Base-by-base conservation (phyloP, 2,113 vertebrate species). In the Onychorhynchus coronatus region DNA sequence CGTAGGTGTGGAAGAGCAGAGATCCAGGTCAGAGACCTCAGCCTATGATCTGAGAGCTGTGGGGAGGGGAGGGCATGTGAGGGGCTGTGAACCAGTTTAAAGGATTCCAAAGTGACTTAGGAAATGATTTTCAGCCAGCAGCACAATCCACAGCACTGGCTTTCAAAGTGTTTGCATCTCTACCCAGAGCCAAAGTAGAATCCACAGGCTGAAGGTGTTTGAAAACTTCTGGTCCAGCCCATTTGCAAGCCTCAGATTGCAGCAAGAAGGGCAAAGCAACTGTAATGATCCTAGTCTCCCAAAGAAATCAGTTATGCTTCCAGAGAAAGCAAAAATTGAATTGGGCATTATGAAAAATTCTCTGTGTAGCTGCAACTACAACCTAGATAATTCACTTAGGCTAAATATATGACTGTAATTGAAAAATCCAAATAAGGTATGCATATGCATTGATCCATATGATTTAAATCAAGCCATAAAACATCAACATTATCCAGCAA, bases 401-500 rank as follows among this genome's bases (percentile, higher is more conserved):
- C 95, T 96, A 97, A 97, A 94, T 96, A 93, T 88, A 93, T 22
- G 47, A 73, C 81, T 78, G 88, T 95, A 96, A 95, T 94, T 97
- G 93, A 93, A 97, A 96, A 90, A 94, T 74, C 94, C 90, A 96
- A 96, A 92, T 94, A 96, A 96, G 90, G 88, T 78, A 90, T 95
- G 92, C 92, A 94, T 86, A 91, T 92, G 92, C 93, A 95, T 96
- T 96, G 95, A 97, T 94, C 96, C 92, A 72, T 81, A 67, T 91
- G 90, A 97, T 96, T 96, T 96, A 97, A 96, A 96, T 93, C 93
- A 95, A 90, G 95, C 95, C 80, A 84, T 93, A 93, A 93, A 97
- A 68, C 91, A 91, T 86, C 85, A 96, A 95, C 95, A 94, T 96
- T 96, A 96, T 84, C 82, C 88, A 90, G 82, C 76, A 83, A 93